Evolutionary conservation across 2,113 vertebrate genomes (phyloP).

Genomic region (Dascyllus trimaculatus): DNA sequence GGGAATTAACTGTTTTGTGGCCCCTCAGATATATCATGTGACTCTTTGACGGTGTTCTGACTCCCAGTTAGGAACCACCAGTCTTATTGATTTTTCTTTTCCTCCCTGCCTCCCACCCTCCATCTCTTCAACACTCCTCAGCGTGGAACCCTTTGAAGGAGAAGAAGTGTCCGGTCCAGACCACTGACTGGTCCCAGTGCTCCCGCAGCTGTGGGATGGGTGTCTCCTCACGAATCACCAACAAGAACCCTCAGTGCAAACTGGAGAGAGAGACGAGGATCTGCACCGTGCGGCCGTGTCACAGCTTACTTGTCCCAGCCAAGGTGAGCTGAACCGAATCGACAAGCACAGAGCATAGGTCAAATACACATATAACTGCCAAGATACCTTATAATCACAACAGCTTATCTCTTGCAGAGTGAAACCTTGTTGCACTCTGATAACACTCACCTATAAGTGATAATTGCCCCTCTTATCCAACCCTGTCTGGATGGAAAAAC

Average conservation of each 20-base stretch:
- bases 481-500: background rate
- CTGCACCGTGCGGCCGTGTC: constrained; percentile 84
- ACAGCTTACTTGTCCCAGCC: constrained; percentile 59
- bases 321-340: constrained; percentile 76
- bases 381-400: constrained; percentile 26
- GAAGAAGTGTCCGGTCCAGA: constrained; percentile 76
- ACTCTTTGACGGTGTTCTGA: too few species aligned
- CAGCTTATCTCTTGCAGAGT: constrained; percentile 17
- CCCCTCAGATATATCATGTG: background rate
- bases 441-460: constrained; percentile 32
- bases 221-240: constrained; percentile 81
- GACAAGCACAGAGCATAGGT: constrained; percentile 34
- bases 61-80: background rate
- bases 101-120: background rate
- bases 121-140: constrained; percentile 9
- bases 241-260: constrained; percentile 84
- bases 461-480: constrained; percentile 29
- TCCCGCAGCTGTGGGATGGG: constrained; percentile 85
- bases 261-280: constrained; percentile 84
- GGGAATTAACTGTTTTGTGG: background rate
- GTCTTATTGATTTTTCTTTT: background rate
- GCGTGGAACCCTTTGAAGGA: constrained; percentile 67
- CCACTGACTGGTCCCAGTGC: constrained; percentile 86
- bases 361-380: constrained; percentile 4
- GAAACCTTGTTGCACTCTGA: constrained; percentile 28